Conservation (phyloP, 2,888 invertebrate genomes). For the Lampropteryx suffumata region DNA sequence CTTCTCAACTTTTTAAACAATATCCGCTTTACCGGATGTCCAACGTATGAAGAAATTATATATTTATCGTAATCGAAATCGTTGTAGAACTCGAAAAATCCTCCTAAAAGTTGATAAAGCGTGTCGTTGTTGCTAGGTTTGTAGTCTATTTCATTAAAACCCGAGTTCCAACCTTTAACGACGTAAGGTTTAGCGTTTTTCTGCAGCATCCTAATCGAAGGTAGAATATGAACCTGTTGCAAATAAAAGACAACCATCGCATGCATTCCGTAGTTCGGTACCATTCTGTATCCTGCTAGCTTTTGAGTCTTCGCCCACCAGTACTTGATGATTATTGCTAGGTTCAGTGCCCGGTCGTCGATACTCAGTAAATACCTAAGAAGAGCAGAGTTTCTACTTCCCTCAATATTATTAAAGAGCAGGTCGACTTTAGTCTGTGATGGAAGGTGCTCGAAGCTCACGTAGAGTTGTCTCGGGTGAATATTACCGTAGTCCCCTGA, state of each 20-base stretch:
- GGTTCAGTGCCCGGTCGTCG: slow-evolving; percentile 4
- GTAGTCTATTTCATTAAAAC: slow-evolving; percentile 16
- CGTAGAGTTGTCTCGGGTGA: background rate
- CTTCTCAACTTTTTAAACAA: slow-evolving; percentile 2
- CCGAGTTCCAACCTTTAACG: slow-evolving; percentile 11
- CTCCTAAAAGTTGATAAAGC: slow-evolving; percentile 26
- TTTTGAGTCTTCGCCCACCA: slow-evolving; percentile 7
- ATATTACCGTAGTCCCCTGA: slow-evolving; percentile 3
- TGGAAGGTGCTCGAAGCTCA: slow-evolving; percentile 1
- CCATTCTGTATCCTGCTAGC: background rate
- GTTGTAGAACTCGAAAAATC: slow-evolving; percentile 39
- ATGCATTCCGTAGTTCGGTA: slow-evolving; percentile 9
- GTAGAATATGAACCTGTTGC: slow-evolving; percentile 13
- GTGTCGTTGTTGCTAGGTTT: slow-evolving; percentile 1
- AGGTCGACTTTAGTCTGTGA: slow-evolving; percentile 1
- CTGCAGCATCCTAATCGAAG: slow-evolving; percentile 9
- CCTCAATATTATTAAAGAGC: slow-evolving; percentile 3
- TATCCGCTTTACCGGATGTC: slow-evolving; percentile 1
- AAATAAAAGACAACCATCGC: slow-evolving; percentile 17
- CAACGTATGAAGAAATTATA: slow-evolving; percentile 9
- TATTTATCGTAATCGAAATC: slow-evolving; percentile 16
- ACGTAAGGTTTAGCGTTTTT: background rate
- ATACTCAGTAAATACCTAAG: slow-evolving; percentile 29
- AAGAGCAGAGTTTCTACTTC: slow-evolving; percentile 22
- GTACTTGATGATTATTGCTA: slow-evolving; percentile 6